Percentiles rank a stretch among this genome's conserved stretches.
Conservation (phyloP, 1,140 invertebrate species). For the Dinothrombium tinctorium region DNA sequence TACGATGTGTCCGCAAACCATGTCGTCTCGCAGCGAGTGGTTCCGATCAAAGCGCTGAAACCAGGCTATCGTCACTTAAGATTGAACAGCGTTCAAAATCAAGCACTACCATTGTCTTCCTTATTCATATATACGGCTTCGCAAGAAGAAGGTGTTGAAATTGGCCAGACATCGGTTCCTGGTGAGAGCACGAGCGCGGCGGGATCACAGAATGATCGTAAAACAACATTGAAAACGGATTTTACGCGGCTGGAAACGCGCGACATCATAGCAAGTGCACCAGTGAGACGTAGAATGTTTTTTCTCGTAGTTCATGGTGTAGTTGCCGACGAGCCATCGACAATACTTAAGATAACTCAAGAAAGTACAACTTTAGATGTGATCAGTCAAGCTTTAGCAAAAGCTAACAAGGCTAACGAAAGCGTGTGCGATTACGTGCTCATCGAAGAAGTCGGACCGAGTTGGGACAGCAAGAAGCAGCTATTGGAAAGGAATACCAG, state of each 20-base stretch:
- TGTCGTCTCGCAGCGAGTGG: constrained; percentile 56
- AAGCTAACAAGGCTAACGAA: constrained; percentile 17
- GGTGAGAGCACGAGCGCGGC: not conserved
- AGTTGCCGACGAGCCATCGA: constrained; percentile 57
- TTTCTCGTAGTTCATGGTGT: constrained; percentile 76
- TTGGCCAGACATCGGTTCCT: not conserved
- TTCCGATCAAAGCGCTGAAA: constrained; percentile 55
- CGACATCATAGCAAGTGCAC: constrained; percentile 22
- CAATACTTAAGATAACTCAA: constrained; percentile 72
- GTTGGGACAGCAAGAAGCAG: constrained; percentile 39
- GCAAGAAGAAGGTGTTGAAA: constrained; percentile 10
- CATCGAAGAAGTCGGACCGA: constrained; percentile 58
- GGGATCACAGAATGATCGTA: not conserved
- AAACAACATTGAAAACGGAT: too few relatives aligned
- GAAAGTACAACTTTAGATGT: constrained; percentile 65
- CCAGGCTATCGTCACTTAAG: constrained; percentile 73
- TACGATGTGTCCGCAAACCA: constrained; percentile 57
- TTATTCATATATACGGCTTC: constrained; percentile 50
- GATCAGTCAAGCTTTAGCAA: constrained; percentile 31
- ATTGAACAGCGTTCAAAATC: constrained; percentile 53
- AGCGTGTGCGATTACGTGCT: constrained; percentile 52
- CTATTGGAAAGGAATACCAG: constrained; percentile 32
- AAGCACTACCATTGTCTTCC: constrained; percentile 57
- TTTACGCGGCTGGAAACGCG: too few relatives aligned
- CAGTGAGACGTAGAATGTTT: constrained; percentile 55